These are phyloP conservation scores for Maniola jurtina DNA, from an alignment of 1,140 invertebrate species.

Conservation along the genomic window DNA sequence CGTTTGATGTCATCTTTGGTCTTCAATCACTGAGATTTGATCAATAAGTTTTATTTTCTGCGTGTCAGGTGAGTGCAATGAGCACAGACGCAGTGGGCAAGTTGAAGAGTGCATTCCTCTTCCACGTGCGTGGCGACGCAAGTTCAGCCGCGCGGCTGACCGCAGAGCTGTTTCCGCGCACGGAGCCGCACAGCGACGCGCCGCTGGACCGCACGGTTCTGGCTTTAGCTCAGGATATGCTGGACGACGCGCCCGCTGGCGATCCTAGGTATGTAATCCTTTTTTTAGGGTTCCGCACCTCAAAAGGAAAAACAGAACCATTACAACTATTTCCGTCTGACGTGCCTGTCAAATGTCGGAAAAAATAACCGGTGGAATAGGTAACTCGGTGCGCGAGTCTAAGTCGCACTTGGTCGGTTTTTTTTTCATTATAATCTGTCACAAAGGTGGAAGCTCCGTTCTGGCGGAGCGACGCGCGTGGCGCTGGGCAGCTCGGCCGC, in stretches of 20 bases:
- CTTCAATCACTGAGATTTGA: too few relatives aligned
- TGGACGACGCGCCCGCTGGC: conserved; percentile 92
- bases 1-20: too few relatives aligned
- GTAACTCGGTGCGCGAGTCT: too few relatives aligned
- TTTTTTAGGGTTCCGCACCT: too few relatives aligned
- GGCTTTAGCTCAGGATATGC: conserved; percentile 87
- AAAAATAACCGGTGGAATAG: too few relatives aligned
- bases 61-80: conserved; percentile 43
- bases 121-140: conserved; percentile 79
- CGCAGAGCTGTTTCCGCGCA: conserved; percentile 82
- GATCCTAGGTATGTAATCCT: conserved; percentile 86
- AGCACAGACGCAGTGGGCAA: conserved; percentile 70
- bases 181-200: conserved; percentile 77
- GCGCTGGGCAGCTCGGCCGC: conserved; percentile 83
- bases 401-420: too few relatives aligned
- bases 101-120: conserved; percentile 89
- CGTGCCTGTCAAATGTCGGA: too few relatives aligned
- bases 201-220: conserved; percentile 84
- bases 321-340: too few relatives aligned
- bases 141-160: conserved; percentile 83
- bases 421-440: too few relatives aligned
- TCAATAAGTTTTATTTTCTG: background rate
- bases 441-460: conserved; percentile 47
- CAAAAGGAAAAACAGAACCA: too few relatives aligned
- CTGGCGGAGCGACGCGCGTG: conserved; percentile 37